Percentiles rank a stretch among this genome's conserved stretches.
Evolutionary conservation across 2,797 vertebrate genomes (phyloP).

Genomic region (Eulemur mongoz): DNA sequence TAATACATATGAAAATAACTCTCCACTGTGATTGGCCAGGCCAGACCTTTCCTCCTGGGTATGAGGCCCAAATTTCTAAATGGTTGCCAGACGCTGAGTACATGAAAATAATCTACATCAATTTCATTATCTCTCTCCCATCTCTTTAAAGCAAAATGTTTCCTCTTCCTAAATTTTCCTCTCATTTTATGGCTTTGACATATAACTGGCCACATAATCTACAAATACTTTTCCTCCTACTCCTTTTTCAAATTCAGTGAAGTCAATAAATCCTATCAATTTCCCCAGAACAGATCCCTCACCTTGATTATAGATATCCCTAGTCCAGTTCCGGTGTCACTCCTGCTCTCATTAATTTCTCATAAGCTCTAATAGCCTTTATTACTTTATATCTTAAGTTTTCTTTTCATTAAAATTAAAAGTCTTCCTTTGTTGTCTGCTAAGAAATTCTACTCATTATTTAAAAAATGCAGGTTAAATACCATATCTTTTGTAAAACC

Average conservation of each 20-base stretch:
- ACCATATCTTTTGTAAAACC: not conserved
- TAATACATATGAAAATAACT: not conserved
- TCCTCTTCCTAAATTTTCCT: not conserved
- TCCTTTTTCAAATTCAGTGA: not conserved
- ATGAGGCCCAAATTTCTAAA: not conserved
- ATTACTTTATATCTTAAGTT: not conserved
- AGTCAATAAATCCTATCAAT: not conserved
- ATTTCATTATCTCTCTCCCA: not conserved
- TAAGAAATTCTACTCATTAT: constrained; percentile 22
- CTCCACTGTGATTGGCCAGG: not conserved
- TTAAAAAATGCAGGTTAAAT: not conserved
- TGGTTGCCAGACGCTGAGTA: not conserved
- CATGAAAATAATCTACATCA: not conserved
- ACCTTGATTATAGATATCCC: not conserved
- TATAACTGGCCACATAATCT: not conserved
- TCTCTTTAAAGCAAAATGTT: not conserved
- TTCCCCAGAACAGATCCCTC: not conserved
- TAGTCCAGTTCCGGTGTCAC: not conserved
- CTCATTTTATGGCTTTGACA: not conserved
- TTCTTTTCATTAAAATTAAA: constrained; percentile 29
- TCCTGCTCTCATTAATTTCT: not conserved
- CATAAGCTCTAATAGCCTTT: not conserved
- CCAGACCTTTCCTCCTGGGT: not conserved
- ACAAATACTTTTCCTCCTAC: not conserved
- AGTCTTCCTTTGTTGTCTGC: not conserved